phyloP scores from a whole-genome alignment of 2,888 invertebrate genomes.

The Rotaria sp. region DNA sequence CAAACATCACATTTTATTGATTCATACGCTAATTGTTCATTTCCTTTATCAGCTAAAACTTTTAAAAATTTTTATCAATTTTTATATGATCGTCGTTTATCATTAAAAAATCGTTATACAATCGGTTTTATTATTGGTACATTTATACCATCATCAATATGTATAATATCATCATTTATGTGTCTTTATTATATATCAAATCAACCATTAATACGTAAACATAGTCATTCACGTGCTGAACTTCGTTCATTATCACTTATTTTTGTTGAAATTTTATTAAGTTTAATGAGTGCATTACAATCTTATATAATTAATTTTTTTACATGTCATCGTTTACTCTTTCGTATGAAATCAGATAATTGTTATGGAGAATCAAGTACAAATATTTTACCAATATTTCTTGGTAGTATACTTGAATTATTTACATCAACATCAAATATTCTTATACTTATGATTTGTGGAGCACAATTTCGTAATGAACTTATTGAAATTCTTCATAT shows the following conservation, averaged over 20 bases:
- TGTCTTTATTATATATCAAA: slow-evolving; percentile 6
- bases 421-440: slow-evolving; percentile 23
- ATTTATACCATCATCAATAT: slow-evolving; percentile 13
- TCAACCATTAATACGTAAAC: slow-evolving; percentile 17
- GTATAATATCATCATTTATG: neutral
- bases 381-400: neutral
- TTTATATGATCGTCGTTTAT: slow-evolving; percentile 8
- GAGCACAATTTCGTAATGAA: slow-evolving; percentile 19
- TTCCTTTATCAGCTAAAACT: neutral
- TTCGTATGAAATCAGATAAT: slow-evolving; percentile 15
- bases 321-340: neutral
- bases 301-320: slow-evolving; percentile 5
- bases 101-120: slow-evolving; percentile 25
- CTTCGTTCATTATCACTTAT: neutral
- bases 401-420: slow-evolving; percentile 2
- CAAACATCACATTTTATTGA: neutral
- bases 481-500: slow-evolving; percentile 1
- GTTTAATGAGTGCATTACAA: slow-evolving; percentile 7
- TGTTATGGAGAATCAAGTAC: neutral
- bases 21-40: neutral
- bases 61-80: neutral
- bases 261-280: neutral
- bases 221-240: slow-evolving; percentile 26
- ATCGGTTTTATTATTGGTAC: slow-evolving; percentile 11
- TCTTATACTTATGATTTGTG: neutral